Base-by-base conservation (phyloP, 2,113 vertebrate genomes). In the Zosterops hypoxanthus region DNA sequence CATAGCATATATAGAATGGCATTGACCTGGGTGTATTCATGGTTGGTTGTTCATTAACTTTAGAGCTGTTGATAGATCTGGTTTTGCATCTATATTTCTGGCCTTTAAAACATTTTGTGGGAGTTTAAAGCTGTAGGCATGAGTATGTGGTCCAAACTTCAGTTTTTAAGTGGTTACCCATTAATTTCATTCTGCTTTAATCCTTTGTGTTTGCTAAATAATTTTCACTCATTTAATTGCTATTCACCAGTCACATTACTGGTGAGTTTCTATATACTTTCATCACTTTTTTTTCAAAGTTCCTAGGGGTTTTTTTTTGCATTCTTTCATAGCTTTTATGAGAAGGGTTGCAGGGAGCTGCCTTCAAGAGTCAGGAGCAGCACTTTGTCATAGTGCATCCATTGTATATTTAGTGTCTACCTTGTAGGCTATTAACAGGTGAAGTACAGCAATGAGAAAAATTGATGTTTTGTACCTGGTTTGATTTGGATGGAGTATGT, bases 41-140 rank as follows among this genome's bases (percentile, higher is more conserved):
- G 41, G 11, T 63, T 71, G 36, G 82, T 86, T 92, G 44, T 47
- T 90, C n/a, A 59, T 83, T 93, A 92, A 84, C 94, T 92, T 88
- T 31, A 29, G 72, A 92, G 69, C 60, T 94, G 72, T 52, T 81
- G 79, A 55, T 94, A 55, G 64, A 36, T 93, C 44, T 90, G 29
- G 0, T 66, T 88, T 88, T 92, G 10, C 34, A 13, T 65, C 76
- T 83, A 0, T 81, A 47, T 94, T 95, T 90, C 34, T 88, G 68
- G 26, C 42, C 82, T 88, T 66, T 66, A 59, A 16, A 66, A 39
- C 24, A 26, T 78, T 64, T 83, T 61, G 34, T 73, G 59, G 39
- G 53, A 81, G 34, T 76, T 63, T 26, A 41, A 36, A 91, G 47
- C 64, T 47, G 31, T 81, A 81, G 82, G 44, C 33, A 28, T 22